A percentile compares a stretch with the other conserved stretches of the same genome.
These are phyloP conservation scores for Pseudopleuronectes americanus DNA, from an alignment of 2,797 vertebrate species.

Conservation along the genomic window DNA sequence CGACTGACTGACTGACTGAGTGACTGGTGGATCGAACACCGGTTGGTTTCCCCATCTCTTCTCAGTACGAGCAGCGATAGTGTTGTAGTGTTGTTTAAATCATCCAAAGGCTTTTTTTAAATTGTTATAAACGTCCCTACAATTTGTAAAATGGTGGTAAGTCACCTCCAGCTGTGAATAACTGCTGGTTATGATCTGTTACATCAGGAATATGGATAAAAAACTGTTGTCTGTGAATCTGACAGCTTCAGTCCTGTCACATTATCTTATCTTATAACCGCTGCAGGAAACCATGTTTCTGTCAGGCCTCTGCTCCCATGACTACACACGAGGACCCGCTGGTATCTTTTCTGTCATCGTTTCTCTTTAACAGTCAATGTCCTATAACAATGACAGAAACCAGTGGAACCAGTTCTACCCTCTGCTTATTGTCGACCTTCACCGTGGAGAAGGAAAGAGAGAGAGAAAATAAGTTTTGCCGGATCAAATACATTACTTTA, in stretches of 20 bases:
- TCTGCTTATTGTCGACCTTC: neutral
- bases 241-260: neutral
- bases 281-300: neutral
- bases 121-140: accelerated
- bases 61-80: neutral
- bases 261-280: too few species aligned
- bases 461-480: neutral
- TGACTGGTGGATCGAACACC: conserved; percentile 32
- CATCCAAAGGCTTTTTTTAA: neutral
- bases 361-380: neutral
- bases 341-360: neutral
- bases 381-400: neutral
- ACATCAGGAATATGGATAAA: neutral
- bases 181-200: neutral
- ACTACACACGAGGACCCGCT: neutral
- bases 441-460: neutral
- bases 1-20: conserved; percentile 38
- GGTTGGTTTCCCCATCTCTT: conserved; percentile 37
- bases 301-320: neutral
- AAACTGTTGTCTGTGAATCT: neutral
- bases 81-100: neutral
- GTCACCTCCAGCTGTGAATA: neutral
- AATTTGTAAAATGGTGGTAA: neutral
- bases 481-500: neutral
- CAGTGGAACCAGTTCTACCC: neutral